Evolutionary conservation across 2,888 invertebrate species (phyloP).

Genomic region (Cacoxenus indagator): DNA sequence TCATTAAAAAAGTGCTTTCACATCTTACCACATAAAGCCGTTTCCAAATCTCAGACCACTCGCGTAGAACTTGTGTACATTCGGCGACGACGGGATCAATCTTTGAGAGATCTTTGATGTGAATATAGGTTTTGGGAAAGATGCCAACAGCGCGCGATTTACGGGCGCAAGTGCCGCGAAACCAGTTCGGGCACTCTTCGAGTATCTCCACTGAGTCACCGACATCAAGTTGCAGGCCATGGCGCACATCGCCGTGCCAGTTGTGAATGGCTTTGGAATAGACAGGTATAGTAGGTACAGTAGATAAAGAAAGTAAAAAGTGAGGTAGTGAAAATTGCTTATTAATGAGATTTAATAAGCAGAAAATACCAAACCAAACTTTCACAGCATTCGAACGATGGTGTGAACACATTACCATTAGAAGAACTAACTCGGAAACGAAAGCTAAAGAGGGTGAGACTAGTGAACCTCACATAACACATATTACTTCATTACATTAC

Average conservation of each 20-base stretch:
- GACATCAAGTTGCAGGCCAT: conserved; percentile 87
- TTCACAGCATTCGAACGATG: too few relatives aligned
- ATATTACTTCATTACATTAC: too few relatives aligned
- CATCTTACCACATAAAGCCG: conserved; percentile 86
- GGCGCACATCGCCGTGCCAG: conserved; percentile 85
- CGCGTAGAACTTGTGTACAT: conserved; percentile 89
- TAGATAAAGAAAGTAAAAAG: conserved; percentile 7
- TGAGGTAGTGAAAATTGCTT: neutral
- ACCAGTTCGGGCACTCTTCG: conserved; percentile 90
- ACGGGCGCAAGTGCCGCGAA: conserved; percentile 86
- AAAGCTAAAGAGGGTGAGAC: too few relatives aligned
- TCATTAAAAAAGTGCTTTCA: neutral
- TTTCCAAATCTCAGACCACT: conserved; percentile 96
- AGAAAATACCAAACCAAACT: too few relatives aligned
- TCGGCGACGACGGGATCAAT: conserved; percentile 93
- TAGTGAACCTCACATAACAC: too few relatives aligned
- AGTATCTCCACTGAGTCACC: conserved; percentile 93
- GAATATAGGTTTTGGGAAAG: conserved; percentile 87
- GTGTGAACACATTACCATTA: too few relatives aligned
- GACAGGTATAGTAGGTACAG: neutral
- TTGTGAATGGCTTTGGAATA: conserved; percentile 84
- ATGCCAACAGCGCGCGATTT: conserved; percentile 77
- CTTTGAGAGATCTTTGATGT: conserved; percentile 87
- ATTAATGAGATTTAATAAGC: neutral
- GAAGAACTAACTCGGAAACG: too few relatives aligned